Percentiles rank a stretch among this genome's conserved stretches.
Evolutionary conservation across 2,113 vertebrate species (phyloP).

Genomic region (Ibidorhyncha struthersii): DNA sequence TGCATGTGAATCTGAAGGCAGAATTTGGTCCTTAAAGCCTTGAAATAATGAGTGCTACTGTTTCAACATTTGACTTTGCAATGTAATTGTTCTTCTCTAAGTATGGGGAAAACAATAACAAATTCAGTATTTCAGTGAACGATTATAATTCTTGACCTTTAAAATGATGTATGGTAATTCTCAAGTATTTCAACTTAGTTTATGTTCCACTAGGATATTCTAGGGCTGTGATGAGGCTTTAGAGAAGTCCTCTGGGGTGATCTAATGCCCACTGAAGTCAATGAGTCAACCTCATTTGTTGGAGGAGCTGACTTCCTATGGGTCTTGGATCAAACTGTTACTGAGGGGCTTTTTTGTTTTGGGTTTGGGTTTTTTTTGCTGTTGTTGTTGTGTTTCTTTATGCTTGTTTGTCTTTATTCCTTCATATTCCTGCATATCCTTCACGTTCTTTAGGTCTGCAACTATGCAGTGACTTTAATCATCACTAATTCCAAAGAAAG

Average conservation of each 20-base stretch:
- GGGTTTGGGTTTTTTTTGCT: background rate
- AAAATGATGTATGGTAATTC: background rate
- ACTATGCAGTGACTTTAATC: constrained; percentile 11
- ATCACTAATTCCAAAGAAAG: constrained; percentile 40
- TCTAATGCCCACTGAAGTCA: background rate
- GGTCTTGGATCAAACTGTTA: background rate
- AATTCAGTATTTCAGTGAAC: background rate
- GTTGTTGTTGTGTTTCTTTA: background rate
- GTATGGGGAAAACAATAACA: background rate
- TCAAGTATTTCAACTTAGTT: background rate
- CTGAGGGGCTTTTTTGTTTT: background rate
- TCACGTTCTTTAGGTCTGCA: constrained; percentile 16
- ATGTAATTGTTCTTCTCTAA: background rate
- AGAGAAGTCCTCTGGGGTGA: background rate
- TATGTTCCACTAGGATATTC: background rate
- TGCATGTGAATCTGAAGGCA: background rate
- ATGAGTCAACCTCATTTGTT: background rate
- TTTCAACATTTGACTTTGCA: background rate
- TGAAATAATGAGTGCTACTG: background rate
- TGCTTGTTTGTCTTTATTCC: background rate
- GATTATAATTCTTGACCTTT: background rate
- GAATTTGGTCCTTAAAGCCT: background rate
- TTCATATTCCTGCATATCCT: background rate
- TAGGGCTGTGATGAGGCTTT: background rate
- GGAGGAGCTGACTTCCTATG: background rate